Percentiles rank a stretch among this genome's conserved stretches.
phyloP scores from a whole-genome alignment of 2,797 vertebrate genomes.

The Rhyacichthys aspro region DNA sequence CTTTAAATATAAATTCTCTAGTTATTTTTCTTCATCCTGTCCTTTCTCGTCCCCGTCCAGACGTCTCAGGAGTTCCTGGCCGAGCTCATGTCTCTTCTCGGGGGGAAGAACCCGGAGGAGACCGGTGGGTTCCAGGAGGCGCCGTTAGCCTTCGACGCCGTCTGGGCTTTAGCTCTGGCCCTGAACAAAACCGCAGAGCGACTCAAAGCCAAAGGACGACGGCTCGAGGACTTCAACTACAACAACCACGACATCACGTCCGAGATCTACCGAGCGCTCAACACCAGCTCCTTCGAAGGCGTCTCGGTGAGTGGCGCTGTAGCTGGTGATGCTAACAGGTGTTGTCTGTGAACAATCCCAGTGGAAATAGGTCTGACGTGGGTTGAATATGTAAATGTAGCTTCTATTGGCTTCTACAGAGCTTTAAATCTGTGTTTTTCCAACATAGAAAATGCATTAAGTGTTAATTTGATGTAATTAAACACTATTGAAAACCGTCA shows the following conservation, averaged over 20 bases:
- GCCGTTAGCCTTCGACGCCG: conserved; percentile 92
- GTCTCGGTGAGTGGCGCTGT: conserved; percentile 91
- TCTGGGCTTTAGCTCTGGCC: conserved; percentile 94
- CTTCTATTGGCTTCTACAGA: too few species aligned
- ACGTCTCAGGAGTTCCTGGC: conserved; percentile 94
- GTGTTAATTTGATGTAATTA: too few species aligned
- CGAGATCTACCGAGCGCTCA: conserved; percentile 94
- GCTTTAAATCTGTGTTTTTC: too few species aligned
- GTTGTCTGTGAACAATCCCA: too few species aligned
- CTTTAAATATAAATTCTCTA: too few species aligned
- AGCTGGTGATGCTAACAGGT: too few species aligned
- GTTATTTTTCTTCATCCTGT: too few species aligned
- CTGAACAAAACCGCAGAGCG: conserved; percentile 93
- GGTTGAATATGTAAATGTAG: too few species aligned
- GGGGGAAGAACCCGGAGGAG: conserved; percentile 90
- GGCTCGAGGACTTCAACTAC: conserved; percentile 96
- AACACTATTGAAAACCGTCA: too few species aligned
- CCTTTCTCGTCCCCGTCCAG: too few species aligned
- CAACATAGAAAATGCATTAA: too few species aligned
- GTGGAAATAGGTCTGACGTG: too few species aligned
- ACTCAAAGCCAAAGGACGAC: conserved; percentile 84
- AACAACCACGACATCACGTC: conserved; percentile 95
- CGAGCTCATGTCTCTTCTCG: conserved; percentile 88
- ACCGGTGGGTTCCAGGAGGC: conserved; percentile 95
- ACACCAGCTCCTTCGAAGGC: conserved; percentile 95